These are phyloP conservation scores for Vultur gryphus DNA, from an alignment of 2,797 vertebrate species.

Conservation along the genomic window DNA sequence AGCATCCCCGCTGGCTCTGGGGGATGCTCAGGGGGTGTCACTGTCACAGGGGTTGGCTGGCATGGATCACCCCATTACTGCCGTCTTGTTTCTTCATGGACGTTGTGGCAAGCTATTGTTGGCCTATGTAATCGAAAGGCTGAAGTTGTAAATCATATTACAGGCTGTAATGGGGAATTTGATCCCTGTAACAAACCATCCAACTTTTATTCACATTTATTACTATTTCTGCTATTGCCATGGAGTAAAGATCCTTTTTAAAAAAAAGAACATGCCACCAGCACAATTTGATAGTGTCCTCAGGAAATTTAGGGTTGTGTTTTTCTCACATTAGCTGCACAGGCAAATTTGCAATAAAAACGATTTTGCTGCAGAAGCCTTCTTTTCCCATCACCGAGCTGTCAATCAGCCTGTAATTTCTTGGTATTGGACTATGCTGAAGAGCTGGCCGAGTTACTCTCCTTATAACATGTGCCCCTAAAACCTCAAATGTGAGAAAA, in stretches of 20 bases:
- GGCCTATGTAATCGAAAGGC: neutral
- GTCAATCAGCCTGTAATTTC: conserved; percentile 43
- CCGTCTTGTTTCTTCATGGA: neutral
- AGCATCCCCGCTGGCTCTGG: neutral
- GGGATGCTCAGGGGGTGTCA: neutral
- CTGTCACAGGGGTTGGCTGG: neutral
- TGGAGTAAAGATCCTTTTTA: neutral
- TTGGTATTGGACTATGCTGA: neutral
- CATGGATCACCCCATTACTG: accelerated
- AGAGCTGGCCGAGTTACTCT: neutral
- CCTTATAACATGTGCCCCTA: neutral
- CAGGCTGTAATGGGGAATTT: neutral
- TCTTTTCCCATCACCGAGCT: conserved; percentile 16
- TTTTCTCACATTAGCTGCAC: conserved; percentile 1
- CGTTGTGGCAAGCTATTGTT: accelerated
- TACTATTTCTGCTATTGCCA: neutral
- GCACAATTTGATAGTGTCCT: neutral
- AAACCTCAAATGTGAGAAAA: conserved; percentile 13
- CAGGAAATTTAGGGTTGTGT: conserved; percentile 3
- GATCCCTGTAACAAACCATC: neutral
- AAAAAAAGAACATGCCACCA: neutral
- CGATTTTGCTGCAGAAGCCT: neutral
- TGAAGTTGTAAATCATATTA: neutral
- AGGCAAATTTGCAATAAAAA: conserved; percentile 44
- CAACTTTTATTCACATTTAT: neutral